Evolutionary conservation across 2,888 invertebrate genomes (phyloP), one percentile per base, ranked within the genome.

Genomic region (Thereva unica): DNA sequence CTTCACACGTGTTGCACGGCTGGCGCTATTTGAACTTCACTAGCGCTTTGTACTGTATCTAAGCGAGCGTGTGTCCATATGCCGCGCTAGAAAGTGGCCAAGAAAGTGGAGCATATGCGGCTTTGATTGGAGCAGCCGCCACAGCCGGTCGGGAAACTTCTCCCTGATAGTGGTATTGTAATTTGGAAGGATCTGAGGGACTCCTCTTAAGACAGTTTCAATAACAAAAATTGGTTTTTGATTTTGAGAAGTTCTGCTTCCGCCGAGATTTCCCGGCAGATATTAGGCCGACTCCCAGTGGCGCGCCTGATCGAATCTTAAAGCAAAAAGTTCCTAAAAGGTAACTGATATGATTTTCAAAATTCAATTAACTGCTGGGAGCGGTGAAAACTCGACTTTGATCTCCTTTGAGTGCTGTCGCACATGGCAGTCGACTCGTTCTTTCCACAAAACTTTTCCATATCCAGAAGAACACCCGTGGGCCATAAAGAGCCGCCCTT

Each of bases 381-480:
- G 59, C 59, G 12, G 12, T 47, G 47, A 38, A 59, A 59, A 59
- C 44, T 59, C 38, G 59, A 59, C 59, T 59, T 59, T 59, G 59
- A 59, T 59, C 59, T 59, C 59, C 49, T 59, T 59, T 59, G 59
- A 59, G 59, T 59, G 59, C 59, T 59, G 59, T 59, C 49, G 59
- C 45, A 59, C 59, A 59, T 38, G 59, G 38, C 12, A 45, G 34
- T 37, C 38, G 35, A 12, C 40, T 47, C 59, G 10, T 4, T 40
- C 47, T 49, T 47, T 59, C 38, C 49, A 49, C 38, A 37, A 47
- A 59, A 59, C 59, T 59, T 59, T 47, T 23, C 23, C 23, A 38
- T 59, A 23, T 35, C 7, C 34, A 45, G 10, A 10, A 59, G 35
- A 59, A 47, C 59, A 45, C 42, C 34, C n/a, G 55, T 40, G 12